Conservation (phyloP, 2,888 invertebrate genomes). For the Drosophila ezoana region DNA sequence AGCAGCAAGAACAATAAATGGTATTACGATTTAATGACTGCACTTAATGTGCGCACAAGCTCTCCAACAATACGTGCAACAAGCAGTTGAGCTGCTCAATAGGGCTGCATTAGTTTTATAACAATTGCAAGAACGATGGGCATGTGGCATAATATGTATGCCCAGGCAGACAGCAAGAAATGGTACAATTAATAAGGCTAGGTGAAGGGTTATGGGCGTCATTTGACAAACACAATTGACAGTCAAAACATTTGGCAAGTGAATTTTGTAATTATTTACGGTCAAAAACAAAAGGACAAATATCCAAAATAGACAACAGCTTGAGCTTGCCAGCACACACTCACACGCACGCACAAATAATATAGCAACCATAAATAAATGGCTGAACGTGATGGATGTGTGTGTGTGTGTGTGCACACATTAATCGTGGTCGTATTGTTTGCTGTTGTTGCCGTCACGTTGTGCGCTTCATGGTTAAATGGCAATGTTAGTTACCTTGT, state of each 20-base stretch:
- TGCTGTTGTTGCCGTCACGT: conserved; percentile 51
- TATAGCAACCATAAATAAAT: conserved; percentile 33
- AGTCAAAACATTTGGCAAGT: conserved; percentile 42
- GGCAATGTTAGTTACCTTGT: conserved; percentile 76
- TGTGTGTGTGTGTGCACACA: conserved; percentile 21
- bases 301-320: conserved; percentile 51
- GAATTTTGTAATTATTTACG: conserved; percentile 63
- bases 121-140: background rate
- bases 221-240: conserved; percentile 18
- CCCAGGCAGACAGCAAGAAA: conserved; percentile 3
- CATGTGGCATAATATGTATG: background rate
- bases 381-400: conserved; percentile 7
- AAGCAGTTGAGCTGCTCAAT: conserved; percentile 3
- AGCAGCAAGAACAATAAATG: conserved; percentile 35
- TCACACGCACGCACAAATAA: conserved; percentile 13
- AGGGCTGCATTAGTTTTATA: conserved; percentile 12
- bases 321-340: conserved; percentile 16
- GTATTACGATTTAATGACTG: conserved; percentile 47
- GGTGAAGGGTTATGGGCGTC: background rate
- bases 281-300: conserved; percentile 20
- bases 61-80: conserved; percentile 19
- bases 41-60: conserved; percentile 51
- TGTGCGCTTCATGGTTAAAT: conserved; percentile 70
- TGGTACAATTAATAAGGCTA: conserved; percentile 1
- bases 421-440: conserved; percentile 48